A percentile compares a stretch with the other conserved stretches of the same genome.
phyloP scores from a whole-genome alignment of 2,797 vertebrate species.

The Myotis planiceps region DNA sequence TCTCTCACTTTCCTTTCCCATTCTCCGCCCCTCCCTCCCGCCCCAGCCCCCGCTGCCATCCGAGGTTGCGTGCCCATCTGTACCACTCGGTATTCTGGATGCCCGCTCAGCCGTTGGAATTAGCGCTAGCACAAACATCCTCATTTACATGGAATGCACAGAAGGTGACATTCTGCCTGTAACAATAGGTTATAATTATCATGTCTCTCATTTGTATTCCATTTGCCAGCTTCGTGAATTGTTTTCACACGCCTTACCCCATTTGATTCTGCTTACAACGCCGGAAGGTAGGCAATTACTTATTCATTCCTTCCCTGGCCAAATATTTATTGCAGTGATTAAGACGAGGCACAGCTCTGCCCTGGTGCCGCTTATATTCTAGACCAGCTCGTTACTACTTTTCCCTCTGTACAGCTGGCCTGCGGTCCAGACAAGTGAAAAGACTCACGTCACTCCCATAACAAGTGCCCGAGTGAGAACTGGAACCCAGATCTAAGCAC shows the following conservation, averaged over 20 bases:
- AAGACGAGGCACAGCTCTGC: background rate
- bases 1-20: background rate
- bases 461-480: background rate
- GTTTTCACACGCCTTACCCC: slow-evolving; percentile 58
- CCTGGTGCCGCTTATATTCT: slow-evolving; percentile 50
- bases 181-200: slow-evolving; percentile 81
- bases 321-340: slow-evolving; percentile 33
- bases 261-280: slow-evolving; percentile 57
- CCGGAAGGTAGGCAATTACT: slow-evolving; percentile 52
- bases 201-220: slow-evolving; percentile 78
- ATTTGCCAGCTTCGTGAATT: slow-evolving; percentile 73
- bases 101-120: slow-evolving; percentile 54
- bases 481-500: background rate
- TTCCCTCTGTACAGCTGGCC: background rate
- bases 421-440: background rate
- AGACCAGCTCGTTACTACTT: background rate
- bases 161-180: slow-evolving; percentile 80
- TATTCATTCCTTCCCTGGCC: slow-evolving; percentile 1
- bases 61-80: background rate
- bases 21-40: background rate
- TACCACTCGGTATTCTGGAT: slow-evolving; percentile 53
- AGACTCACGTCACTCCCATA: background rate
- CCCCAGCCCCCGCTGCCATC: background rate
- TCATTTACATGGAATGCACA: slow-evolving; percentile 77
- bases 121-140: slow-evolving; percentile 69